These are phyloP conservation scores for Spinus pinus DNA, from an alignment of 2,797 vertebrate genomes.

Conservation along the genomic window DNA sequence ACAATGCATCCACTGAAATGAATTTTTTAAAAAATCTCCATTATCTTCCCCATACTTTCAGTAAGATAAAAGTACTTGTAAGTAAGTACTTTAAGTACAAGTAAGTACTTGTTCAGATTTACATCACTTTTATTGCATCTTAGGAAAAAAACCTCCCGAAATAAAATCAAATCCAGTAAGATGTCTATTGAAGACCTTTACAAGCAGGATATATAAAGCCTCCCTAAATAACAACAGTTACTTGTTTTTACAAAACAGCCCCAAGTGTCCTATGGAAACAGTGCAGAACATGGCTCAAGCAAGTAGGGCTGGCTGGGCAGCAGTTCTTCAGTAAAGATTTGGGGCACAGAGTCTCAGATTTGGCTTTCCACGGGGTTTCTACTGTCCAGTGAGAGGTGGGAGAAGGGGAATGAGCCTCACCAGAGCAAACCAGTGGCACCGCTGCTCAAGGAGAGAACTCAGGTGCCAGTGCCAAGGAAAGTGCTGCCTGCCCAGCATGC, in stretches of 20 bases:
- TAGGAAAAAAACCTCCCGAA: background rate
- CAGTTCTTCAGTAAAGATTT: background rate
- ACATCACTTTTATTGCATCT: background rate
- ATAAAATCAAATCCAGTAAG: background rate
- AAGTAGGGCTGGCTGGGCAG: background rate
- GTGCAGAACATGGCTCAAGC: background rate
- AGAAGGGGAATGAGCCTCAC: background rate
- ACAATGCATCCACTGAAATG: background rate
- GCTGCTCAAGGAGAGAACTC: background rate
- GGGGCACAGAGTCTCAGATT: background rate
- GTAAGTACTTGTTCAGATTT: background rate
- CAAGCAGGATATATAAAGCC: background rate
- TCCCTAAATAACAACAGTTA: background rate
- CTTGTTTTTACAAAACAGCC: background rate
- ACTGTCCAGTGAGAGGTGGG: rapidly evolving
- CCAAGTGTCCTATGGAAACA: background rate
- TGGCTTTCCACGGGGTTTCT: background rate
- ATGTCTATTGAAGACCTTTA: background rate
- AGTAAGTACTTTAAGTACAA: too few species aligned
- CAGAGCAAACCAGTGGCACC: rapidly evolving
- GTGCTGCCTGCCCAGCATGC: rapidly evolving
- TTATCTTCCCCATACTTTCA: background rate
- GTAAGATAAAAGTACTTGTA: background rate
- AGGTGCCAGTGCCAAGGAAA: background rate
- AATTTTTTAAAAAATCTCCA: background rate